Percentiles rank a stretch among this genome's conserved stretches.
phyloP scores from a whole-genome alignment of 2,113 vertebrate species.

The Ceuthmochares aereus region DNA sequence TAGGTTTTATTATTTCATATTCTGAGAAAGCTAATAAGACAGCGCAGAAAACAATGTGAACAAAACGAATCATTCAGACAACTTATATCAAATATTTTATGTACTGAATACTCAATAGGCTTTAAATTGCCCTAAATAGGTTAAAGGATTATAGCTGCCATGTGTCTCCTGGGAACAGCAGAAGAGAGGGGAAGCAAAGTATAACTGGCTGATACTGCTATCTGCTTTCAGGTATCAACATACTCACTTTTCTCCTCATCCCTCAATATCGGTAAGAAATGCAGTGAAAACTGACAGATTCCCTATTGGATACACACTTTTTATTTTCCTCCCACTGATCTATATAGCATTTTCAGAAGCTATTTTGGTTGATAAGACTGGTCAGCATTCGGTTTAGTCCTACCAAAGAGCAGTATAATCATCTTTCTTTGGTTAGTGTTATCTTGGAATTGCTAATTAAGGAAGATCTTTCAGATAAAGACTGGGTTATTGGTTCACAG shows the following conservation, averaged over 20 bases:
- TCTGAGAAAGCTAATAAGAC: background rate
- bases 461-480: background rate
- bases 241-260: background rate
- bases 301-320: background rate
- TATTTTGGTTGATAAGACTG: background rate
- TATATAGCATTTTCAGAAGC: background rate
- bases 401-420: background rate
- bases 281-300: background rate
- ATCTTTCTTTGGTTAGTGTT: background rate
- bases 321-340: background rate
- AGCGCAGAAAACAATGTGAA: background rate
- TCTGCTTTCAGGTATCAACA: background rate
- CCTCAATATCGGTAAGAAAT: rapidly evolving
- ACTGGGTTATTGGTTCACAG: rapidly evolving
- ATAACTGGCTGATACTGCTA: rapidly evolving
- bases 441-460: background rate
- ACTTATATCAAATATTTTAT: background rate
- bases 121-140: background rate
- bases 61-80: background rate
- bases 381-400: background rate
- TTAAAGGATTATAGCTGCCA: background rate
- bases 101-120: background rate
- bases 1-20: background rate
- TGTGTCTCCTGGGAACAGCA: background rate
- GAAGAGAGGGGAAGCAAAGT: background rate